Percentiles rank a stretch among this genome's conserved stretches.
Evolutionary conservation across 1,140 invertebrate species (phyloP).

Genomic region (Drosophila navojoa): DNA sequence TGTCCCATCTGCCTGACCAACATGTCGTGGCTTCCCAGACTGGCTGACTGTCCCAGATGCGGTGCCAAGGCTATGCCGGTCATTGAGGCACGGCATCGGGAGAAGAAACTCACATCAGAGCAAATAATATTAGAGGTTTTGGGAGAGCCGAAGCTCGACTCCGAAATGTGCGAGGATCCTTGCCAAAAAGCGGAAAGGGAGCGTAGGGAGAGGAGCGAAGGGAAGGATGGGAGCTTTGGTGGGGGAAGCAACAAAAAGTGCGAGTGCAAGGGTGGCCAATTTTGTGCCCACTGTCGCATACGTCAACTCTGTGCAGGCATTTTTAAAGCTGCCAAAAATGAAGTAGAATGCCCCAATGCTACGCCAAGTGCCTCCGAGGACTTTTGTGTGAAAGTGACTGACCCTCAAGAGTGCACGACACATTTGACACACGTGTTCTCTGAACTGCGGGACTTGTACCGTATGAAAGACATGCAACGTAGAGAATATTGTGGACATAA

Average conservation of each 20-base stretch:
- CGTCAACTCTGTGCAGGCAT: slow-evolving; percentile 57
- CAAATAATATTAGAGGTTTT: slow-evolving; percentile 47
- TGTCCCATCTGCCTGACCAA: slow-evolving; percentile 59
- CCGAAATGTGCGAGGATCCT: slow-evolving; percentile 32
- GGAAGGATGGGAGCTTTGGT: no score
- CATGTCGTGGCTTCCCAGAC: slow-evolving; percentile 70
- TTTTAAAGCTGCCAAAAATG: slow-evolving; percentile 20
- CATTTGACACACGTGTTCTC: no score
- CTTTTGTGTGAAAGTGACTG: slow-evolving; percentile 28
- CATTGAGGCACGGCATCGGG: neutral
- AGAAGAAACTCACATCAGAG: slow-evolving; percentile 26
- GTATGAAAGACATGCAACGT: no score
- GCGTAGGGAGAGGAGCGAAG: neutral
- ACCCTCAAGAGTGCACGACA: slow-evolving; percentile 28
- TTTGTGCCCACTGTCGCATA: slow-evolving; percentile 70
- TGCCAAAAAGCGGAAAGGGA: slow-evolving; percentile 9
- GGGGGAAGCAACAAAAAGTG: slow-evolving; percentile 39
- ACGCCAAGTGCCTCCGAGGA: slow-evolving; percentile 44
- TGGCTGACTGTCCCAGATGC: slow-evolving; percentile 44
- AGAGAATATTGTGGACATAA: no score
- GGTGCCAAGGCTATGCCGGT: slow-evolving; percentile 39
- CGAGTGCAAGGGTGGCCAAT: slow-evolving; percentile 47
- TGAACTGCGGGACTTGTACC: no score
- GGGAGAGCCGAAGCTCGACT: neutral
- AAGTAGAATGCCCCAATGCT: slow-evolving; percentile 7